A percentile compares a stretch with the other conserved stretches of the same genome.
phyloP scores from a whole-genome alignment of 2,888 invertebrate genomes.

The Drosophila melanosoma region DNA sequence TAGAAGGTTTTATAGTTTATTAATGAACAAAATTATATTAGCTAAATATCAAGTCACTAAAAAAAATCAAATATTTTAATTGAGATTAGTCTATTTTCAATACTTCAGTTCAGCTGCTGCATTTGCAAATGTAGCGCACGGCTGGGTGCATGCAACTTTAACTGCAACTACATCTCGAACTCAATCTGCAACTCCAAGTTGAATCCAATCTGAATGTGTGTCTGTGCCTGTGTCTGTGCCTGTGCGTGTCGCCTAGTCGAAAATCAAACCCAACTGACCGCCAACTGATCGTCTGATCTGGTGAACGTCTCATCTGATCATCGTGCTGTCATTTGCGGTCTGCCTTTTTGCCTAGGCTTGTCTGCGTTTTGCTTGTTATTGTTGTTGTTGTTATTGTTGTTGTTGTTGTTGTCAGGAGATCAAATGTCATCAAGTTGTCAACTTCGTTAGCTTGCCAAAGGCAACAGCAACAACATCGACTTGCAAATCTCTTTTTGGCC shows the following conservation, averaged over 20 bases:
- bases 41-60: rapidly evolving
- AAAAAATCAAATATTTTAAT: no score
- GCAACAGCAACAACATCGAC: slow-evolving; percentile 44
- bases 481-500: slow-evolving; percentile 57
- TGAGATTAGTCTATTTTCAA: background rate
- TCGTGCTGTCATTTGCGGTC: slow-evolving; percentile 59
- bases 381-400: slow-evolving; percentile 1
- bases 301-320: slow-evolving; percentile 67
- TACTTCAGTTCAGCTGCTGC: background rate
- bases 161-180: slow-evolving; percentile 1
- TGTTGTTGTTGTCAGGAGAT: slow-evolving; percentile 57
- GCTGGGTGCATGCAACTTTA: slow-evolving; percentile 7
- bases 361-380: slow-evolving; percentile 3
- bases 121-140: slow-evolving; percentile 13
- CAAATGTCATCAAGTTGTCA: slow-evolving; percentile 83
- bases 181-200: slow-evolving; percentile 22
- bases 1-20: no score
- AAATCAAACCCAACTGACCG: slow-evolving; percentile 45
- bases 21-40: background rate
- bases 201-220: background rate
- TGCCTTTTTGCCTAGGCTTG: slow-evolving; percentile 28
- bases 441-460: slow-evolving; percentile 80
- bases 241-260: slow-evolving; percentile 57
- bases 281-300: slow-evolving; percentile 61
- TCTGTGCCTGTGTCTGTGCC: background rate